A percentile compares a stretch with the other conserved stretches of the same genome.
Conservation (phyloP, 2,888 invertebrate species). For the Andrena praecox region DNA sequence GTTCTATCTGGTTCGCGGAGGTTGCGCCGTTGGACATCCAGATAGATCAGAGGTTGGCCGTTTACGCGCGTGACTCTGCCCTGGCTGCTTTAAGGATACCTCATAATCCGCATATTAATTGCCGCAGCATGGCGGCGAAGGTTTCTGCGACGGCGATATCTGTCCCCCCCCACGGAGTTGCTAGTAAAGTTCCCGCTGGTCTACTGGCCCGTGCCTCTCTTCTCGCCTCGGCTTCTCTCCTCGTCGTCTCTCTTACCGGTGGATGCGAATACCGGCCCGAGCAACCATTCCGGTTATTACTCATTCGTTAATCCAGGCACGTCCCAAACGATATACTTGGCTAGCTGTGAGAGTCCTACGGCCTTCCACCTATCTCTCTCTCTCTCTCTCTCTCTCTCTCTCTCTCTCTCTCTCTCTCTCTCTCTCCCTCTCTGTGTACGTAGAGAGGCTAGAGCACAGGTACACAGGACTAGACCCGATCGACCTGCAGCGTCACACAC, state of each 20-base stretch:
- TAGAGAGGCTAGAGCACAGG: not conserved
- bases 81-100: constrained; percentile 61
- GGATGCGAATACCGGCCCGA: constrained; percentile 48
- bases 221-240: not conserved
- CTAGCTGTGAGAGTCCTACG: constrained; percentile 55
- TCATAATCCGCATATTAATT: constrained; percentile 73
- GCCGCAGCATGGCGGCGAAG: constrained; percentile 59
- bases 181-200: constrained; percentile 65
- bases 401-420: no score
- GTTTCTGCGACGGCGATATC: constrained; percentile 55
- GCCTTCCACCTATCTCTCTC: no score
- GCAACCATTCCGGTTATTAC: constrained; percentile 81
- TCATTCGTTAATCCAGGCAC: constrained; percentile 82
- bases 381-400: no score
- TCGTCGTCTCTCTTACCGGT: constrained; percentile 6
- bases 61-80: constrained; percentile 43
- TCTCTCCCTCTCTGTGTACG: constrained; percentile 13
- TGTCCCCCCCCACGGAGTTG: constrained; percentile 47
- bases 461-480: constrained; percentile 37
- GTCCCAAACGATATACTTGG: constrained; percentile 80
- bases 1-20: not conserved
- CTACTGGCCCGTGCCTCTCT: not conserved
- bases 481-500: constrained; percentile 46
- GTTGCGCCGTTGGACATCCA: not conserved
- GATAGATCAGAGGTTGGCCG: constrained; percentile 56